Conservation (phyloP, 1,140 invertebrate genomes). For the Argopecten irradians region DNA sequence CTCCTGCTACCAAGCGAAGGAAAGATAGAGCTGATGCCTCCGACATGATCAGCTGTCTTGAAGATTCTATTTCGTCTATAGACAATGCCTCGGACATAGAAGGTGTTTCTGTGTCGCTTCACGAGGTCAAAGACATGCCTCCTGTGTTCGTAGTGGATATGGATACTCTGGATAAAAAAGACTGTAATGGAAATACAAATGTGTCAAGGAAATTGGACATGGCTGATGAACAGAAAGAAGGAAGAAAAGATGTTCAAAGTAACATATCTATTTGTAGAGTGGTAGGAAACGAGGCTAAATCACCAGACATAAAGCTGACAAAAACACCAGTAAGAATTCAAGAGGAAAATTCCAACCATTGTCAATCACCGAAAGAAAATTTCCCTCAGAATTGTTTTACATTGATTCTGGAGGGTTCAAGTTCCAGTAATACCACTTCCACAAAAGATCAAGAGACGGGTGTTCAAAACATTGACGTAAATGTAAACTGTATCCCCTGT, state of each 20-base stretch:
- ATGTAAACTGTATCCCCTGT: background rate
- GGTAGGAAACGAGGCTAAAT: background rate
- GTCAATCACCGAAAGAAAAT: background rate
- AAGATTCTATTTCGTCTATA: background rate
- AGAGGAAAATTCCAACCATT: background rate
- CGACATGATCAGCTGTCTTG: conserved; percentile 6
- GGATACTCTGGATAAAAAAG: background rate
- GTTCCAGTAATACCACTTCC: too few relatives aligned
- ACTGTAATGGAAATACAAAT: background rate
- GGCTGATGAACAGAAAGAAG: background rate
- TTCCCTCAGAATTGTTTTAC: background rate
- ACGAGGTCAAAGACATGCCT: background rate
- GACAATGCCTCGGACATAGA: background rate
- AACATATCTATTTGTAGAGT: background rate
- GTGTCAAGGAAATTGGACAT: too few relatives aligned
- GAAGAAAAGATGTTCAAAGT: background rate
- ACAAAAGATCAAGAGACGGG: too few relatives aligned
- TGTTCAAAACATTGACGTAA: background rate
- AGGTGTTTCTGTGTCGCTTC: background rate
- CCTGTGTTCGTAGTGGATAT: background rate
- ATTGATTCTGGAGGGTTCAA: too few relatives aligned
- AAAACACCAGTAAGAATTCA: background rate
- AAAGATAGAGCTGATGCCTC: background rate
- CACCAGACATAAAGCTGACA: background rate
- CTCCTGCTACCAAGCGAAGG: background rate